phyloP scores from a whole-genome alignment of 2,113 vertebrate species.

The Peucedramus taeniatus region DNA sequence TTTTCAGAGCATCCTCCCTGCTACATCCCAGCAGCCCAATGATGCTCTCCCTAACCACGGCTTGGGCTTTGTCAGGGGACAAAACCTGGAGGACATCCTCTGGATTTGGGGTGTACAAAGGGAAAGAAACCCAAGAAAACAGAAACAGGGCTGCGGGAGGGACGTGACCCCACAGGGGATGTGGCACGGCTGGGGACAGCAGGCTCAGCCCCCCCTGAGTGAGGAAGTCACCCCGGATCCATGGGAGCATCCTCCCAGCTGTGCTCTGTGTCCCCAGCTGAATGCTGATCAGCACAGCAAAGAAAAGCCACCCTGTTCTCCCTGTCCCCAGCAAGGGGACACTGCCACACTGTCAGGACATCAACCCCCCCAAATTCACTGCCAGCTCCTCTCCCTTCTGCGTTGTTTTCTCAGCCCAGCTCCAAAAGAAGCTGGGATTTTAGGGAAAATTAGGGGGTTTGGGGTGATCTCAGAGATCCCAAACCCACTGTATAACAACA shows the following conservation, averaged over 20 bases:
- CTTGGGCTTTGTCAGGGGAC: background rate
- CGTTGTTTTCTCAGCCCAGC: background rate
- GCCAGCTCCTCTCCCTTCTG: background rate
- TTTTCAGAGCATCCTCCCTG: background rate
- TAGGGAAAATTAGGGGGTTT: background rate
- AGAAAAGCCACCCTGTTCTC: conserved; percentile 6
- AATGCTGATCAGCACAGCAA: background rate
- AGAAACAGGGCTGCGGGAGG: background rate
- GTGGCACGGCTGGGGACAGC: background rate
- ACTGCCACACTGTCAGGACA: background rate
- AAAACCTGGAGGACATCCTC: background rate
- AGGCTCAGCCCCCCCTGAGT: background rate
- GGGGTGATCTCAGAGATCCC: background rate
- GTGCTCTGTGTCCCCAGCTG: background rate
- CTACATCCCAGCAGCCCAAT: background rate
- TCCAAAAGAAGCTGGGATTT: background rate
- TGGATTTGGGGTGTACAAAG: background rate
- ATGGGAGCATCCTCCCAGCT: conserved; percentile 25
- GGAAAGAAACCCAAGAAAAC: background rate
- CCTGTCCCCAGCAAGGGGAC: background rate
- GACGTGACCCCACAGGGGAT: background rate
- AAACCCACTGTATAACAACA: background rate
- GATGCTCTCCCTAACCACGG: background rate
- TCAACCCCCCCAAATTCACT: background rate
- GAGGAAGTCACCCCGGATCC: background rate